These are phyloP conservation scores for Drosophila kepulauana DNA, from an alignment of 1,140 invertebrate species.

Conservation along the genomic window DNA sequence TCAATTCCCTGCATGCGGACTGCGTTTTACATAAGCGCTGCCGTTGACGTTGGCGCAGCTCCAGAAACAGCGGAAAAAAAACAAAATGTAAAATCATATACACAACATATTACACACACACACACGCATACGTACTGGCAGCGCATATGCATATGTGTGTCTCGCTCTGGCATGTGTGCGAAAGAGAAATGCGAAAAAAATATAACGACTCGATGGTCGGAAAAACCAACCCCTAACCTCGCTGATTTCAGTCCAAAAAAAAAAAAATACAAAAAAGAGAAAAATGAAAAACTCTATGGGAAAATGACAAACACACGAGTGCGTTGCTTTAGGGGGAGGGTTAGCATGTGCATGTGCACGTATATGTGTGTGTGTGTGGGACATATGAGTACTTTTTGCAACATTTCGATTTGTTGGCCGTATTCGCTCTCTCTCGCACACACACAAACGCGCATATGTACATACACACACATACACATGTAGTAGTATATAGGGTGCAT, in stretches of 20 bases:
- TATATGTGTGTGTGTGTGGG: constrained; percentile 51
- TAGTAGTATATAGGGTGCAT: constrained; percentile 34
- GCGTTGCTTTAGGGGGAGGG: constrained; percentile 36
- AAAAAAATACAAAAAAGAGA: constrained; percentile 39
- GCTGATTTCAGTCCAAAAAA: constrained; percentile 50
- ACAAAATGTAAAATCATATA: constrained; percentile 73
- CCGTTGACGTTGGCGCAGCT: constrained; percentile 20
- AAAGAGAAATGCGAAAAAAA: constrained; percentile 73
- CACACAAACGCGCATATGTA: constrained; percentile 27
- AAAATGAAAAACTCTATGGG: constrained; percentile 44
- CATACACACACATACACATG: constrained; percentile 34
- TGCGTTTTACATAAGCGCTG: constrained; percentile 67
- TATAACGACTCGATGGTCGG: constrained; percentile 69
- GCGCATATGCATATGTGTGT: constrained; percentile 56
- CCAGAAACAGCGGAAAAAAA: constrained; percentile 6
- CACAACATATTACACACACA: constrained; percentile 75
- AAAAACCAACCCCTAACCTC: constrained; percentile 74
- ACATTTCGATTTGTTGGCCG: constrained; percentile 80
- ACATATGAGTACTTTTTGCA: constrained; percentile 80
- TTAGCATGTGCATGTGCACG: constrained; percentile 58
- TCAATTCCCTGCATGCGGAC: constrained; percentile 67
- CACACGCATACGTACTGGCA: constrained; percentile 33
- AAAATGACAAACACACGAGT: constrained; percentile 54
- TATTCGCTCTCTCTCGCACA: constrained; percentile 45
- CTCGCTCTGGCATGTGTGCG: constrained; percentile 67